Conservation (phyloP, 2,113 vertebrate genomes). For the Deroptyus accipitrinus region DNA sequence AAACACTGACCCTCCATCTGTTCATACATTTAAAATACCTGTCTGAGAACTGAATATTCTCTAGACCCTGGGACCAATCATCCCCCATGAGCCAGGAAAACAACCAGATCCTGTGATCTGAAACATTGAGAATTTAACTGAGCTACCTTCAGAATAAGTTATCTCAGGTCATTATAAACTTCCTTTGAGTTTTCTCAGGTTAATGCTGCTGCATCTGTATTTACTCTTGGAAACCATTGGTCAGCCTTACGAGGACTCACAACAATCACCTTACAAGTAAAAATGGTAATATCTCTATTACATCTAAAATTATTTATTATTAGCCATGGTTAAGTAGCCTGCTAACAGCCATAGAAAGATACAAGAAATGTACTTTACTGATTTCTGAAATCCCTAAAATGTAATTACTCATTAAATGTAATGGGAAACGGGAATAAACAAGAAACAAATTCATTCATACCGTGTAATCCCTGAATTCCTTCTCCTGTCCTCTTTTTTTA, state of each 20-base stretch:
- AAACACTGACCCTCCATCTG: neutral
- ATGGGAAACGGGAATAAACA: neutral
- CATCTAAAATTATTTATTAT: neutral
- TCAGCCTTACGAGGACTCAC: neutral
- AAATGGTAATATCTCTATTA: neutral
- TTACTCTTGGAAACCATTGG: neutral
- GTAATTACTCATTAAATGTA: too few relatives aligned
- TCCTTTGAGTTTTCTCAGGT: neutral
- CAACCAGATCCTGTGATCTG: neutral
- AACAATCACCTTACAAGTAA: neutral
- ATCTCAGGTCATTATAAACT: neutral
- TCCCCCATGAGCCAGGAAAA: neutral
- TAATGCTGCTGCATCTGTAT: neutral
- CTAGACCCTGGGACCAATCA: neutral
- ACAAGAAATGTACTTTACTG: neutral
- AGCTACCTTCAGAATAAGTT: neutral
- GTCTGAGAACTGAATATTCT: neutral
- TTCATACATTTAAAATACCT: neutral
- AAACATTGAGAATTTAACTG: neutral
- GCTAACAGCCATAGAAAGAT: neutral
- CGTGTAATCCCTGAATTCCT: neutral
- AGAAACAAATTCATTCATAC: neutral
- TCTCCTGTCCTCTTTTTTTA: neutral
- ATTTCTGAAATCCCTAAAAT: neutral
- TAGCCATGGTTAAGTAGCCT: neutral